Base-by-base conservation (phyloP, 2,888 invertebrate genomes). In the Rhabditoides inermis region DNA sequence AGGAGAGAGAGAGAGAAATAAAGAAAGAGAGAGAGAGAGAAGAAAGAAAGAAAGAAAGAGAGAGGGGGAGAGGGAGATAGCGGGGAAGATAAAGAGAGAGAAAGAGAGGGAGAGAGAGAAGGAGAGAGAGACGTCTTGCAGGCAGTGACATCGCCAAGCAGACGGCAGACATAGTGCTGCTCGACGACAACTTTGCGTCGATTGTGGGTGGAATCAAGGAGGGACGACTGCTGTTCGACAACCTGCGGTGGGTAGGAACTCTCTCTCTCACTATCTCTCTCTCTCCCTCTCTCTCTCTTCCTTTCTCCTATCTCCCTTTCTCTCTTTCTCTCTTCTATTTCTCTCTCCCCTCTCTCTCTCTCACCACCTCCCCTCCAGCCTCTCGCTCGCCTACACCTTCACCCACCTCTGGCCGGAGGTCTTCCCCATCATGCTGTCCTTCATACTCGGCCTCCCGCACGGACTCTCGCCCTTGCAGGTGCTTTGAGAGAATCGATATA, bases 361-460 rank as follows among this genome's bases (percentile, higher is more conserved):
- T n/a, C n/a, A n/a, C n/a, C n/a, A n/a, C n/a, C n/a, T 61, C 44
- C 54, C 55, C 48, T 59, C 52, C 45, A 60, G 72, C 36, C 60
- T 73, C 7, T 73, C 73, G 6, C 58, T 73, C 20, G 73, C 70
- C 23, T 73, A 73, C 57, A 73, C 73, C 2, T 66, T 72, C 42
- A 70, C 72, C 7, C 72, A 72, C 59, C 53, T 73, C n/a, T 74
- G 73, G 72, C 74, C 74, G 1, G 74, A 74, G 57, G 69, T 74
- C 2, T 66, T 68, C 39, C 74, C 74, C 2, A 72, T 74, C 42
- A 67, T 74, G 47, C 54, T 74, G 32, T 68, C 73, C 3, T 74
- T 74, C 50, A 63, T 65, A 20, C 60, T 74, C 20, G 74, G 74
- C 30, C 58, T 74, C 45, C 74, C 74, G 0, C 61, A 68, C 18